These are phyloP conservation scores for Myioborus melanocephalus DNA, from an alignment of 2,797 vertebrate genomes.

Conservation along the genomic window DNA sequence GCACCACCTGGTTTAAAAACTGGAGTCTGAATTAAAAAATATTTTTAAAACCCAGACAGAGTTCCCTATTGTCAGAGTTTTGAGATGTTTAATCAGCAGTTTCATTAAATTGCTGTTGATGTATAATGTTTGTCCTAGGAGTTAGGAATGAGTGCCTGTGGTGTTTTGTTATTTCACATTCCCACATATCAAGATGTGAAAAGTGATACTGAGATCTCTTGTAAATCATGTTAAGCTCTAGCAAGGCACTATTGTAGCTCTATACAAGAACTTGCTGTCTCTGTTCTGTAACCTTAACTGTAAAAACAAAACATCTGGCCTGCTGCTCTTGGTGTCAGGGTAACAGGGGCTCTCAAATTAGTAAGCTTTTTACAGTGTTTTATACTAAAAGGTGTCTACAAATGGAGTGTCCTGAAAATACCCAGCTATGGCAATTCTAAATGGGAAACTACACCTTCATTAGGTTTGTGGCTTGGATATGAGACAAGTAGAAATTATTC, in stretches of 20 bases:
- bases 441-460: background rate
- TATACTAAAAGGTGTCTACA: background rate
- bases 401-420: background rate
- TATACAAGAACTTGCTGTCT: background rate
- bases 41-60: accelerated
- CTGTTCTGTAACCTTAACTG: background rate
- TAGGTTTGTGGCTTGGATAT: background rate
- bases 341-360: background rate
- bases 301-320: background rate
- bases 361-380: background rate
- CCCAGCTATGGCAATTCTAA: background rate
- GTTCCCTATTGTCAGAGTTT: background rate
- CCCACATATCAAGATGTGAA: background rate
- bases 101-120: background rate
- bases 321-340: background rate
- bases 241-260: background rate
- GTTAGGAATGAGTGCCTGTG: background rate
- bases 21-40: background rate
- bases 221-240: background rate
- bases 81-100: background rate
- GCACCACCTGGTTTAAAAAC: background rate
- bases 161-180: background rate
- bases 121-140: background rate
- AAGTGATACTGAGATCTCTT: background rate
- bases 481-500: background rate